Evolutionary conservation across 2,113 vertebrate genomes (phyloP), one percentile per base, ranked within the genome.

Genomic region (Fulica atra): DNA sequence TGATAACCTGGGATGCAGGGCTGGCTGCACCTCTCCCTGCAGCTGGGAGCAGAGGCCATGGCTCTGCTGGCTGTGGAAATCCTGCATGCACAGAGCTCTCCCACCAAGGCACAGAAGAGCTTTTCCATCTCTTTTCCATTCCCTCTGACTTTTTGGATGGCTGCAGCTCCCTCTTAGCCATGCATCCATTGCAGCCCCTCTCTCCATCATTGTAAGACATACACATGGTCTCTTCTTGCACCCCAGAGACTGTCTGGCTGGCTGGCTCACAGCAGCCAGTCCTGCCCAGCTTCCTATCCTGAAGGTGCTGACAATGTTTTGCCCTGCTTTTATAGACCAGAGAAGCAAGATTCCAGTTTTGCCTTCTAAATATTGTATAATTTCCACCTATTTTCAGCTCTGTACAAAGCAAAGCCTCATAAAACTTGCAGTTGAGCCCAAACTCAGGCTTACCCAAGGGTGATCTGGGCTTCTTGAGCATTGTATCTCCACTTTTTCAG

Each of bases 1-100:
- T 42, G 70, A 40, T 59, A 60, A 28, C 4, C 19, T 0, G 4
- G 7, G 35, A 9, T 19, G 7, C 2, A 2, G 29, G 24, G 28
- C 74, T 31, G 12, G 21, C 19, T 79, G 25, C 7, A 21, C 24
- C 56, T 54, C 9, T 10, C 1, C 19, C 23, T 48, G 46, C 3
- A 3, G 12, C n/a, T 4, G 3, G 68, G 72, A 78, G 50, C 66
- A 80, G 77, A 89, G 85, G 33, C 4, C 28, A 56, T 29, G 1
- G 3, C 51, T 68, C 14, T 74, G 18, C 33, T 10, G 14, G 60
- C 65, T 50, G 17, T 5, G 3, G 19, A 69, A 83, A 38, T 70
- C n/a, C 42, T 61, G n/a, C 3, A 0, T 6, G 6, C 11, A 26
- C 63, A 64, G 48, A 88, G 38, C 28, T 61, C 31, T 77, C 66